These are phyloP conservation scores for Oreochromis tanganicae DNA, from an alignment of 2,113 vertebrate genomes.

Conservation along the genomic window DNA sequence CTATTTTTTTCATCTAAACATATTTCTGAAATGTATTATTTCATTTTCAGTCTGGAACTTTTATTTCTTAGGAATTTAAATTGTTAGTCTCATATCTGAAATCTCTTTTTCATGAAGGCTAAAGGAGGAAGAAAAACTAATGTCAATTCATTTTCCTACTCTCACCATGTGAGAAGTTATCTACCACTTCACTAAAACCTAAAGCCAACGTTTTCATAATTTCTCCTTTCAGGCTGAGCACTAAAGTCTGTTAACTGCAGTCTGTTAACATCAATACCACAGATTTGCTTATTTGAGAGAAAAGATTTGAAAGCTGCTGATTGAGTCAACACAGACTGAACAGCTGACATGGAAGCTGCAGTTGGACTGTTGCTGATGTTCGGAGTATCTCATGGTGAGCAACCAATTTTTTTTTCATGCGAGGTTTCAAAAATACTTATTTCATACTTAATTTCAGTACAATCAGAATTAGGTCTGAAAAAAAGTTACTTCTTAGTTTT, in stretches of 20 bases:
- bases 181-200: neutral
- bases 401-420: neutral
- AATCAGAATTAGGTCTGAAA: neutral
- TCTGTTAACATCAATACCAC: neutral
- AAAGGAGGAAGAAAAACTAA: neutral
- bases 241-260: neutral
- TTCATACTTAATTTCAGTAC: neutral
- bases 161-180: neutral
- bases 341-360: neutral
- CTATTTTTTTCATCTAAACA: neutral
- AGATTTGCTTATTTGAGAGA: neutral
- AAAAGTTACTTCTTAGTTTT: neutral
- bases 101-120: neutral
- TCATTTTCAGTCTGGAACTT: neutral
- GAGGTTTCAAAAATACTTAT: neutral
- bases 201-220: neutral
- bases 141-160: neutral
- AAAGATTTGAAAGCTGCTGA: neutral
- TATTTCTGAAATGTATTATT: fast-evolving
- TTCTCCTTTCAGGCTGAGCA: neutral
- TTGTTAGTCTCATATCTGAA: neutral
- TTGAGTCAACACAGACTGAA: neutral
- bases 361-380: neutral
- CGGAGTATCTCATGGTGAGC: neutral
- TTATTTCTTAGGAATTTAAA: neutral